Evolutionary conservation across 2,888 invertebrate genomes (phyloP).

Genomic region (Taphrorychus bicolor): DNA sequence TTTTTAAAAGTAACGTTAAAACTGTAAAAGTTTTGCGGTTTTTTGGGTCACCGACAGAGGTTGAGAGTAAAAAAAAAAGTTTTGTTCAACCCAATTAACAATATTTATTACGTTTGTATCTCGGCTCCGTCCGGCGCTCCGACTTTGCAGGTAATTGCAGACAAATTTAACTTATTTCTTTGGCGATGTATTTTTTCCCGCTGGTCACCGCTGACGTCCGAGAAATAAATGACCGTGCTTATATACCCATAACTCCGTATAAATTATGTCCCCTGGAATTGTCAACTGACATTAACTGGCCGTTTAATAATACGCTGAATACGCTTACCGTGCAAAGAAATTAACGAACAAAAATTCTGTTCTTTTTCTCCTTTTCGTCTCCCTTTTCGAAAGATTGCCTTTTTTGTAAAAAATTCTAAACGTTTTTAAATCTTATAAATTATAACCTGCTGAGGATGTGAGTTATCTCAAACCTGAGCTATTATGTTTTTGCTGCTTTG

Average conservation of each 20-base stretch:
- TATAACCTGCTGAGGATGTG: neutral
- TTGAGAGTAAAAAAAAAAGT: neutral
- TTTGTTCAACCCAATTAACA: constrained; percentile 35
- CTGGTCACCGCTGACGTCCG: constrained; percentile 31
- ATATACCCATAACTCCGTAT: constrained; percentile 37
- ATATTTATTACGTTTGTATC: constrained; percentile 45
- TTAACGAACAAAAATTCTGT: constrained; percentile 15
- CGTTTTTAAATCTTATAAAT: neutral
- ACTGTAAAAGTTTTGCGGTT: neutral
- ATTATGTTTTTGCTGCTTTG: too few relatives aligned
- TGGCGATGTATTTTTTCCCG: constrained; percentile 22
- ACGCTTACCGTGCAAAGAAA: constrained; percentile 17
- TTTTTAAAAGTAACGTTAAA: neutral
- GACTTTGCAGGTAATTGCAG: constrained; percentile 42
- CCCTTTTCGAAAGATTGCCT: neutral
- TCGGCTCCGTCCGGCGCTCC: constrained; percentile 31
- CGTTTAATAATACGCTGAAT: constrained; percentile 37
- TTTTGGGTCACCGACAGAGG: neutral
- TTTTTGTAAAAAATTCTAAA: neutral
- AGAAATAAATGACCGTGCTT: constrained; percentile 36
- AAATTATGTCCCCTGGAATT: constrained; percentile 35
- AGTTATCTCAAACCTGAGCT: too few relatives aligned
- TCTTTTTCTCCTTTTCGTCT: neutral
- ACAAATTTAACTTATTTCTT: constrained; percentile 42
- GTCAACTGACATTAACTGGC: constrained; percentile 39